Percentiles rank a stretch among this genome's conserved stretches.
Conservation (phyloP, 2,888 invertebrate species). For the Metallyticus violacea region DNA sequence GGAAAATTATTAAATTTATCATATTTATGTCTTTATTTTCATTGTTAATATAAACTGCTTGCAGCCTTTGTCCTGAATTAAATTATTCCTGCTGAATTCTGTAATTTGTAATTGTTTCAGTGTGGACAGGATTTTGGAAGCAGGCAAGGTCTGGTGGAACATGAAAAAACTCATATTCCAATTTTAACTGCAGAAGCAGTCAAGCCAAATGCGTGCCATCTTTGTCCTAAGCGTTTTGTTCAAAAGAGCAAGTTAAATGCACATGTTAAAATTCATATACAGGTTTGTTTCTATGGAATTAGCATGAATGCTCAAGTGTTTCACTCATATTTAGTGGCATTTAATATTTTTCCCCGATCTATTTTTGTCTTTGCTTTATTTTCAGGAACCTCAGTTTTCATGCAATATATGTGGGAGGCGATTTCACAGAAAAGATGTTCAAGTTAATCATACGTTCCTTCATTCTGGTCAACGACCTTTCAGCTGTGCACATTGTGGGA, state of each 20-base stretch:
- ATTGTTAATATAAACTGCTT: too few relatives aligned
- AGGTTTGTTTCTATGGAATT: neutral
- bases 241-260: constrained; percentile 17
- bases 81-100: too few relatives aligned
- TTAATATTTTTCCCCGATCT: too few relatives aligned
- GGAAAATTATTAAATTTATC: too few relatives aligned
- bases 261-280: constrained; percentile 20
- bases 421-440: constrained; percentile 23
- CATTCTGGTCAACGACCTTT: constrained; percentile 20
- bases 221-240: constrained; percentile 21
- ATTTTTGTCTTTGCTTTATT: neutral
- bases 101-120: neutral
- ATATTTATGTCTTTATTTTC: too few relatives aligned
- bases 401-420: constrained; percentile 22
- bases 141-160: neutral
- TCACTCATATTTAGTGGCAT: too few relatives aligned
- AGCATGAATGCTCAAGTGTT: too few relatives aligned
- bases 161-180: neutral
- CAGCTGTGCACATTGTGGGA: constrained; percentile 26
- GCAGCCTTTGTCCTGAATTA: too few relatives aligned
- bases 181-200: neutral
- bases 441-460: constrained; percentile 16
- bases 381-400: constrained; percentile 8
- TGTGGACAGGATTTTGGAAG: constrained; percentile 17
- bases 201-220: neutral